A percentile compares a stretch with the other conserved stretches of the same genome.
phyloP scores from a whole-genome alignment of 92 coral and sea anemone species.

The Anthopleura xanthogrammica region DNA sequence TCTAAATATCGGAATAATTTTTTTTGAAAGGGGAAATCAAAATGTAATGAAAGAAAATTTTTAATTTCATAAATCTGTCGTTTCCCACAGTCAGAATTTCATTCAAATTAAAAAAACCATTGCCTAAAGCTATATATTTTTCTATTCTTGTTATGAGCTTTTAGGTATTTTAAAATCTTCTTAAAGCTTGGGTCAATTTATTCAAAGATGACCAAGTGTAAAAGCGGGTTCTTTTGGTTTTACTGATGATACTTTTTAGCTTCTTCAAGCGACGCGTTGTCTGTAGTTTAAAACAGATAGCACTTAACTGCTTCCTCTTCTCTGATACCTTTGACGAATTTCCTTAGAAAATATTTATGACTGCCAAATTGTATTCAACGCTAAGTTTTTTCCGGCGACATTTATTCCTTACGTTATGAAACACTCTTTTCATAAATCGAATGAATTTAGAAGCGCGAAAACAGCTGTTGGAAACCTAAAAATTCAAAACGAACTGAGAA shows the following conservation, averaged over 20 bases:
- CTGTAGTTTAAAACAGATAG: not conserved
- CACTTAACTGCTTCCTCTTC: not conserved
- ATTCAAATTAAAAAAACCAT: not conserved
- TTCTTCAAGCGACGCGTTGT: not conserved
- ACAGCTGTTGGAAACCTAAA: not conserved
- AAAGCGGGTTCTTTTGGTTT: conserved; percentile 8
- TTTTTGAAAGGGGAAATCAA: not conserved
- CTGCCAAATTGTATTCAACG: conserved; percentile 14
- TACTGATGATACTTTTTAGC: conserved; percentile 5
- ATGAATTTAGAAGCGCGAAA: not conserved
- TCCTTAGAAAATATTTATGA: conserved; percentile 9
- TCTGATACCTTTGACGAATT: conserved; percentile 3
- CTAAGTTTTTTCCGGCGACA: conserved; percentile 25
- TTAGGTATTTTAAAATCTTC: not conserved
- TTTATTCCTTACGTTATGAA: not conserved
- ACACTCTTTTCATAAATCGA: not conserved
- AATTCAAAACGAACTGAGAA: not conserved
- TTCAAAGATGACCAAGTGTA: not conserved
- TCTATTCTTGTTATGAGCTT: not conserved
- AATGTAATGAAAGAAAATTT: not conserved
- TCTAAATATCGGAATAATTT: not conserved
- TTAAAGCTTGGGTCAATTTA: not conserved
- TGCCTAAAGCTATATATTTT: not conserved
- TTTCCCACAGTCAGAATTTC: not conserved
- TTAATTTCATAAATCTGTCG: not conserved